A percentile compares a stretch with the other conserved stretches of the same genome.
phyloP scores from a whole-genome alignment of 2,797 vertebrate genomes.

The Taeniopygia guttata region DNA sequence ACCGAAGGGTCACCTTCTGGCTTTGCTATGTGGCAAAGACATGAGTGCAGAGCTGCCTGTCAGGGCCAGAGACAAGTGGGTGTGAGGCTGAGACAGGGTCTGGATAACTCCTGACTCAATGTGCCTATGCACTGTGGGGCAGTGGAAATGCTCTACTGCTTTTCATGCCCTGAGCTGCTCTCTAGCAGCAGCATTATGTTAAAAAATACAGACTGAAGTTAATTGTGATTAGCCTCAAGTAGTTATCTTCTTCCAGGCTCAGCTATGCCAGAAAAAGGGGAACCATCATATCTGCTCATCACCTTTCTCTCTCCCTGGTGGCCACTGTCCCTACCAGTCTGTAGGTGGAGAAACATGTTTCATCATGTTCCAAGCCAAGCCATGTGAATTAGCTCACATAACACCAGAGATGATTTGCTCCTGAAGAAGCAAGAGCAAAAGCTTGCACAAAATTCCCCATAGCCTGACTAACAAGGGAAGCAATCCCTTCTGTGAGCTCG shows the following conservation, averaged over 20 bases:
- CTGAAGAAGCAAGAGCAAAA: not conserved
- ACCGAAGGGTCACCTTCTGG: not conserved
- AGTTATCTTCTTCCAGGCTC: not conserved
- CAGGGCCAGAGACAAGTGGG: rapidly evolving
- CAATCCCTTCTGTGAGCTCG: not conserved
- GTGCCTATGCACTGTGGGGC: too few relatives aligned
- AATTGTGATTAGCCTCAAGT: not conserved
- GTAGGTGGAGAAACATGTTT: not conserved
- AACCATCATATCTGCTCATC: not conserved
- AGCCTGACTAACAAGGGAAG: not conserved
- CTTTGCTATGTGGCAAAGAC: not conserved
- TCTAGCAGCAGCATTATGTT: not conserved
- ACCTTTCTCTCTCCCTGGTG: not conserved
- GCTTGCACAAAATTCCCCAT: not conserved
- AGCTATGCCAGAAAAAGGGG: not conserved
- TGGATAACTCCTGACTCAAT: not conserved
- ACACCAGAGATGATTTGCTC: not conserved
- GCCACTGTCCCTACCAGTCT: not conserved
- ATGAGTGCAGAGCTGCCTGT: not conserved
- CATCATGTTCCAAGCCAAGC: not conserved
- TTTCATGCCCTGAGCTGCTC: not conserved
- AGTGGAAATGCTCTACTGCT: not conserved
- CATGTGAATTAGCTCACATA: not conserved
- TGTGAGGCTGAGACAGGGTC: not conserved
- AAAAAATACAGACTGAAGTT: not conserved